phyloP scores from a whole-genome alignment of 2,113 vertebrate species.

The Psophia crepitans region DNA sequence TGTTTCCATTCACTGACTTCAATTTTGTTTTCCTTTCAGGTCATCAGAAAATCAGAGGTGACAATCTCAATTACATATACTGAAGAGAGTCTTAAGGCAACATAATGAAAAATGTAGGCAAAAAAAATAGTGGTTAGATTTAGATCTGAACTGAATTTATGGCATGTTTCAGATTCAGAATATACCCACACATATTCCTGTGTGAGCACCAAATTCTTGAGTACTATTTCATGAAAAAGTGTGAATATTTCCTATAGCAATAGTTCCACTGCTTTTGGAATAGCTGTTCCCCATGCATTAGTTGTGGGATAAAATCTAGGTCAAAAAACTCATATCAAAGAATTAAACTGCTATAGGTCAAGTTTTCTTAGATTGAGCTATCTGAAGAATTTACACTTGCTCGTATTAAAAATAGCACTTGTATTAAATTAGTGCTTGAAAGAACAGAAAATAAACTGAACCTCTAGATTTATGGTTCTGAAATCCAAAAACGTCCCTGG shows the following conservation, averaged over 20 bases:
- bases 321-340: not conserved
- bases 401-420: not conserved
- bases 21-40: not conserved
- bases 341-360: not conserved
- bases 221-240: not conserved
- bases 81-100: not conserved
- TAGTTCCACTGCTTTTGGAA: not conserved
- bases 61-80: not conserved
- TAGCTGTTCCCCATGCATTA: not conserved
- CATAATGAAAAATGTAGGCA: not conserved
- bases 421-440: not conserved
- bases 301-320: not conserved
- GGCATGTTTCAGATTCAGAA: not conserved
- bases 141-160: not conserved
- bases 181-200: fast-evolving
- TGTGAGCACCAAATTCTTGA: not conserved
- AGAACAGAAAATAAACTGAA: not conserved
- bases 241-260: not conserved
- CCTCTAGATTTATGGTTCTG: not conserved
- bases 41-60: not conserved
- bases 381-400: not conserved
- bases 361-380: not conserved
- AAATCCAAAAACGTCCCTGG: not conserved
- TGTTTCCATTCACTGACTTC: not conserved
- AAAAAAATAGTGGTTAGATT: not conserved